A percentile compares a stretch with the other conserved stretches of the same genome.
These are phyloP conservation scores for Melitaea cinxia DNA, from an alignment of 1,140 invertebrate genomes.

Conservation along the genomic window DNA sequence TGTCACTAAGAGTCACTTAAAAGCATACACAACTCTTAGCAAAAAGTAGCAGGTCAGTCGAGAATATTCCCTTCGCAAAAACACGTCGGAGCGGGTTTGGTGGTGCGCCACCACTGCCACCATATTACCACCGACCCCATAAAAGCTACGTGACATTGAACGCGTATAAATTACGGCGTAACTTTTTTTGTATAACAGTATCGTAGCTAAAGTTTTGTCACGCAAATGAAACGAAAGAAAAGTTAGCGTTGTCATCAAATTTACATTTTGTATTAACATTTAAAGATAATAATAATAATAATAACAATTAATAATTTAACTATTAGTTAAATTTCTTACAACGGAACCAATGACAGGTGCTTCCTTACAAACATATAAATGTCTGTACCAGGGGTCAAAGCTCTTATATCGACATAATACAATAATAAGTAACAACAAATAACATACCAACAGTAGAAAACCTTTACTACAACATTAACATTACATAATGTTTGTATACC, in stretches of 20 bases:
- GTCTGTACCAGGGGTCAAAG: too few species aligned
- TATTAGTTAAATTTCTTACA: too few species aligned
- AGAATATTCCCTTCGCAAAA: constrained; percentile 42
- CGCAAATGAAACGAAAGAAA: not conserved
- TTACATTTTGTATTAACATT: not conserved
- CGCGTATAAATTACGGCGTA: constrained; percentile 34
- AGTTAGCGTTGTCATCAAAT: too few species aligned
- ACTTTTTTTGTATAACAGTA: not conserved
- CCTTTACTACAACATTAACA: too few species aligned
- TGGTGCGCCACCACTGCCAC: constrained; percentile 65
- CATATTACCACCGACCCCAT: constrained; percentile 56
- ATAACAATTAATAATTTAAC: too few species aligned
- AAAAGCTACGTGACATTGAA: constrained; percentile 36
- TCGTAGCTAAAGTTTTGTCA: too few species aligned
- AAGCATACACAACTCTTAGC: not conserved
- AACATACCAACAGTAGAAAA: too few species aligned
- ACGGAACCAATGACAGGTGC: too few species aligned
- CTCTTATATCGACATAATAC: too few species aligned
- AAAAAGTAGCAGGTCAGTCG: not conserved
- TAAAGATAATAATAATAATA: not conserved
- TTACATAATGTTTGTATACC: too few species aligned
- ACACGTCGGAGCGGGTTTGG: constrained; percentile 57
- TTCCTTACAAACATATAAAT: too few species aligned
- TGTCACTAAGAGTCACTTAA: not conserved
- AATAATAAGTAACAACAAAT: too few species aligned